Conservation (phyloP, 2,113 vertebrate genomes). For the Campylomormyrus numenius region DNA sequence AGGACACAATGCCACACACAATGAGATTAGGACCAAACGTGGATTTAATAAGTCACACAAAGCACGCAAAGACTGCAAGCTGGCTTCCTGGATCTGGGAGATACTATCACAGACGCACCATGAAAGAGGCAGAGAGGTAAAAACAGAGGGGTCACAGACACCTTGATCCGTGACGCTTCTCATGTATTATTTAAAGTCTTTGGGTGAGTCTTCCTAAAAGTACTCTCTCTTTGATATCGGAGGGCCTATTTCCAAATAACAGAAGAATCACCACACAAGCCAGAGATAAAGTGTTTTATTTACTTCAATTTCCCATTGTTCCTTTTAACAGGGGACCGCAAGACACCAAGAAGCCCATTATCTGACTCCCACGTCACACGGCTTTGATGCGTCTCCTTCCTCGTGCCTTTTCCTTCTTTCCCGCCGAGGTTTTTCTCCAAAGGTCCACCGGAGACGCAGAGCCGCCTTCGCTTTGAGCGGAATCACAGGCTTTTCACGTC, state of each 20-base stretch:
- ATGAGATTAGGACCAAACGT: slow-evolving; percentile 60
- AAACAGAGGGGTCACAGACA: background rate
- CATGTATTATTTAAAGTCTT: slow-evolving; percentile 16
- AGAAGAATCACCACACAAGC: slow-evolving; percentile 11
- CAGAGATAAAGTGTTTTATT: slow-evolving; percentile 25
- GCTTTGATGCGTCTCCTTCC: slow-evolving; percentile 25
- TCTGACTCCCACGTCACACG: slow-evolving; percentile 20
- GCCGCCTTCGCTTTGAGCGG: slow-evolving; percentile 19
- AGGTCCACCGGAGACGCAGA: slow-evolving; percentile 42
- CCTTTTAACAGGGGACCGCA: slow-evolving; percentile 32
- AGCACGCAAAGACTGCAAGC: slow-evolving; percentile 39
- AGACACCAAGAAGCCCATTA: slow-evolving; percentile 36
- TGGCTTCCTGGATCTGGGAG: slow-evolving; percentile 44
- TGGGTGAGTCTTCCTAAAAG: slow-evolving; percentile 11
- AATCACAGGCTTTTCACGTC: slow-evolving; percentile 31
- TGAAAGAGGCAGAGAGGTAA: background rate
- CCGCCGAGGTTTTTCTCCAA: slow-evolving; percentile 25
- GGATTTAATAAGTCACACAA: slow-evolving; percentile 56
- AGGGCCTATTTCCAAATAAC: slow-evolving; percentile 33
- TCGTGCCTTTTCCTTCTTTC: slow-evolving; percentile 18
- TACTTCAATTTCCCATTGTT: slow-evolving; percentile 4
- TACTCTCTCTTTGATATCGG: slow-evolving; percentile 41
- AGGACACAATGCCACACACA: slow-evolving; percentile 62
- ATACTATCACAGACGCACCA: slow-evolving; percentile 43
- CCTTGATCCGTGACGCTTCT: slow-evolving; percentile 15